Percentiles rank a stretch among this genome's conserved stretches.
Conservation (phyloP, 2,888 invertebrate species). For the Melieria picta region DNA sequence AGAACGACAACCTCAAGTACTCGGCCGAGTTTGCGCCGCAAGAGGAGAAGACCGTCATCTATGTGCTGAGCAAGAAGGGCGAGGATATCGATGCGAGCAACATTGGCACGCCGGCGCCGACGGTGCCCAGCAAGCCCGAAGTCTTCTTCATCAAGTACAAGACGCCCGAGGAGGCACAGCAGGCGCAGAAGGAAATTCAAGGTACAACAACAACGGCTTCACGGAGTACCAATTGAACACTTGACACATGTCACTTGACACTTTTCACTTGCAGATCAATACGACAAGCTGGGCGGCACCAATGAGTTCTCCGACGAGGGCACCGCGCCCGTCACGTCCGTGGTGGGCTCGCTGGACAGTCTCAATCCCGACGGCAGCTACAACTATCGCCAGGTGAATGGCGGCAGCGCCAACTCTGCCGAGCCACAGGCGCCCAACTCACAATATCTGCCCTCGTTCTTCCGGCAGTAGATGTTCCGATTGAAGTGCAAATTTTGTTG, state of each 20-base stretch:
- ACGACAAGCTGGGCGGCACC: slow-evolving; percentile 61
- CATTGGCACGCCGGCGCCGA: slow-evolving; percentile 62
- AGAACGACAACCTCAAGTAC: slow-evolving; percentile 55
- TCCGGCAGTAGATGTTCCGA: slow-evolving; percentile 27
- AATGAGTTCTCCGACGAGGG: slow-evolving; percentile 58
- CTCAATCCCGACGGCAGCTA: slow-evolving; percentile 52
- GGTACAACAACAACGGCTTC: slow-evolving; percentile 43
- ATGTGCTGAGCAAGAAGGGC: slow-evolving; percentile 64
- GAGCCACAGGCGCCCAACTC: slow-evolving; percentile 40
- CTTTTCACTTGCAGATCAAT: slow-evolving; percentile 51
- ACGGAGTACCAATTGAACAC: too few species aligned
- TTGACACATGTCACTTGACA: background rate
- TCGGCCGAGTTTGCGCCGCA: slow-evolving; percentile 62
- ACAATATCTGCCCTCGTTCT: slow-evolving; percentile 55
- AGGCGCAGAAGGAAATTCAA: slow-evolving; percentile 64
- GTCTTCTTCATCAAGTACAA: slow-evolving; percentile 67
- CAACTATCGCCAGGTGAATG: slow-evolving; percentile 53
- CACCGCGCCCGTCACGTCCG: slow-evolving; percentile 57
- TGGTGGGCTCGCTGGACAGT: slow-evolving; percentile 55
- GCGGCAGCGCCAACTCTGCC: slow-evolving; percentile 15
- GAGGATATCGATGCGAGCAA: slow-evolving; percentile 57
- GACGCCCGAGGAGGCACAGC: slow-evolving; percentile 63
- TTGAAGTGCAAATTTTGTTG: background rate
- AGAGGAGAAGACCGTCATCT: slow-evolving; percentile 66
- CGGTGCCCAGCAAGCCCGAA: slow-evolving; percentile 64